Percentiles rank a stretch among this genome's conserved stretches.
Evolutionary conservation across 2,113 vertebrate species (phyloP).

Genomic region (Trichomycterus rosablanca): DNA sequence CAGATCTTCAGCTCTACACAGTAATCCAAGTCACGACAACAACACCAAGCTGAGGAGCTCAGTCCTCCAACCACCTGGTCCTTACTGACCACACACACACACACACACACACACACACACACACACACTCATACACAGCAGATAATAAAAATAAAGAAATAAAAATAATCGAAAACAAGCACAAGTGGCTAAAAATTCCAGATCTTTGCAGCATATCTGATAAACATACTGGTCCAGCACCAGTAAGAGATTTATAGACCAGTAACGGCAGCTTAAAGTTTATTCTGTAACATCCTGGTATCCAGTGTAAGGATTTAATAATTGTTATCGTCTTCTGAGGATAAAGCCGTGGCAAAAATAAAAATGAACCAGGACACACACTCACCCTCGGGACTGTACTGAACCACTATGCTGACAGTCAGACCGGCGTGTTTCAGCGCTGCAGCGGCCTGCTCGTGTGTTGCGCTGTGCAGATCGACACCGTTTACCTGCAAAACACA

Average conservation of each 20-base stretch:
- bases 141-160: no score
- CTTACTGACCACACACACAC: background rate
- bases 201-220: no score
- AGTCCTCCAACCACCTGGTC: background rate
- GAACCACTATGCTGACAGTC: conserved; percentile 89
- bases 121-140: no score
- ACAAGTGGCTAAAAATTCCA: no score
- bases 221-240: no score
- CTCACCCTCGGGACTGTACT: conserved; percentile 94
- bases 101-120: background rate
- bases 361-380: background rate
- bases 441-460: conserved; percentile 92
- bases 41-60: conserved; percentile 1
- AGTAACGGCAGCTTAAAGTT: background rate
- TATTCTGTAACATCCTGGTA: no score
- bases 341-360: no score
- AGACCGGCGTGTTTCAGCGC: conserved; percentile 93
- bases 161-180: no score
- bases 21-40: conserved; percentile 37
- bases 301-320: no score
- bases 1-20: conserved; percentile 13
- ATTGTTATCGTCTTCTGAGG: no score
- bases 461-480: conserved; percentile 87
- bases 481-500: conserved; percentile 80
- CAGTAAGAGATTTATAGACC: no score